Percentiles rank a stretch among this genome's conserved stretches.
Evolutionary conservation across 1,140 invertebrate species (phyloP).

Genomic region (Pollicipes pollicipes): DNA sequence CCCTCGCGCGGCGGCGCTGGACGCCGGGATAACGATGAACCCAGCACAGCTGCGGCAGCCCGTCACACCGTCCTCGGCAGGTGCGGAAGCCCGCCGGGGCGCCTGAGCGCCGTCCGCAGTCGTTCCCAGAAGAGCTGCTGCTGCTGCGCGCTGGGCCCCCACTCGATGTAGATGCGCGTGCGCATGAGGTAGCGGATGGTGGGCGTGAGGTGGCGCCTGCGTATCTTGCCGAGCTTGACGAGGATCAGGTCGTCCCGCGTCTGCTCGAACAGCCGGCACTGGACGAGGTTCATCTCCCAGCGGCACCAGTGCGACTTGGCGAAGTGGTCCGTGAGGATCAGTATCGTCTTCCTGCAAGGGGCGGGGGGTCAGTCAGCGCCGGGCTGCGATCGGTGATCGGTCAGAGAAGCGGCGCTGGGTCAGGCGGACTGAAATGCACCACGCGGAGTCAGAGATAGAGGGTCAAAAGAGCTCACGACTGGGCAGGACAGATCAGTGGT

Average conservation of each 20-base stretch:
- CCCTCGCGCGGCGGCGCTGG: no score
- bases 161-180: slow-evolving; percentile 40
- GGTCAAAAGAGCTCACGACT: no score
- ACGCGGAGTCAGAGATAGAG: no score
- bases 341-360: slow-evolving; percentile 37
- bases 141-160: slow-evolving; percentile 30
- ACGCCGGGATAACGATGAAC: no score
- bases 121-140: slow-evolving; percentile 34
- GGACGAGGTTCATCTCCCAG: slow-evolving; percentile 42
- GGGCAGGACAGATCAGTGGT: no score
- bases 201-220: slow-evolving; percentile 32
- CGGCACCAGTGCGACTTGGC: slow-evolving; percentile 44
- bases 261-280: slow-evolving; percentile 27
- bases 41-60: no score
- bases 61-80: not conserved
- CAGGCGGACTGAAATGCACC: no score
- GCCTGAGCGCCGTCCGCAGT: slow-evolving; percentile 22
- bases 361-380: slow-evolving; percentile 24
- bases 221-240: slow-evolving; percentile 36
- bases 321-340: slow-evolving; percentile 44
- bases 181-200: slow-evolving; percentile 38
- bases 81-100: not conserved
- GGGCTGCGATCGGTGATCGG: no score
- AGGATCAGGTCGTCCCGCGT: slow-evolving; percentile 37
- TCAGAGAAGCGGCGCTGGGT: no score